A percentile compares a stretch with the other conserved stretches of the same genome.
Evolutionary conservation across 2,113 vertebrate genomes (phyloP).

Genomic region (Sprattus sprattus): DNA sequence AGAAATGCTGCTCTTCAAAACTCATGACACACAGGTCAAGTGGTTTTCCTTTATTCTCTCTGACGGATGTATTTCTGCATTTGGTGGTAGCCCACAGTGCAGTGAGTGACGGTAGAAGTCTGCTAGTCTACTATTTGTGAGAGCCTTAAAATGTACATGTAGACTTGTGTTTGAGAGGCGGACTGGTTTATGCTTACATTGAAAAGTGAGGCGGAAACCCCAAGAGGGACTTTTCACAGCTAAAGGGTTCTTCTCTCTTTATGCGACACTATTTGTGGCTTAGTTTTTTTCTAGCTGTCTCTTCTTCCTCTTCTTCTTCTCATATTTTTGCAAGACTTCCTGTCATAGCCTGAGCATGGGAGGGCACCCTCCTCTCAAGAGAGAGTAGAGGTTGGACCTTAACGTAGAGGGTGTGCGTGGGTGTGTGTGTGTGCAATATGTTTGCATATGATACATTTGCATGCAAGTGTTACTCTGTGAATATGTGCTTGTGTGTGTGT

Average conservation of each 20-base stretch:
- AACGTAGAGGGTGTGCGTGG: neutral
- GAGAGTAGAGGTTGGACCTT: neutral
- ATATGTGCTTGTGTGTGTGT: neutral
- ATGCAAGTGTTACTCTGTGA: neutral
- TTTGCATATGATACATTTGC: conserved; percentile 18
- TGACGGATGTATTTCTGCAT: neutral
- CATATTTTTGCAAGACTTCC: conserved; percentile 43
- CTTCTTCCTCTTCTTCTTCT: conserved; percentile 46
- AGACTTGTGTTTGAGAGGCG: conserved; percentile 37
- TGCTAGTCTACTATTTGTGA: too few relatives aligned
- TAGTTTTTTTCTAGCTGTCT: conserved; percentile 46
- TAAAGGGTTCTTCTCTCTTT: conserved; percentile 64
- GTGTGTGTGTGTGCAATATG: neutral
- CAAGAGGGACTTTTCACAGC: conserved; percentile 43
- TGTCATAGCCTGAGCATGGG: conserved; percentile 30
- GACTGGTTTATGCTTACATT: neutral
- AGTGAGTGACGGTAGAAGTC: neutral
- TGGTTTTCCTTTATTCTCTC: neutral
- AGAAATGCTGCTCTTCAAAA: neutral
- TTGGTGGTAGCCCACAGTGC: neutral
- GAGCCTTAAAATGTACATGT: too few relatives aligned
- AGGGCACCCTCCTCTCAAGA: conserved; percentile 13
- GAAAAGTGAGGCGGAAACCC: conserved; percentile 52
- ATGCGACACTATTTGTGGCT: conserved; percentile 70
- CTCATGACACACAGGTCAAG: neutral